phyloP scores from a whole-genome alignment of 2,888 invertebrate genomes.

The Scotopteryx bipunctaria region DNA sequence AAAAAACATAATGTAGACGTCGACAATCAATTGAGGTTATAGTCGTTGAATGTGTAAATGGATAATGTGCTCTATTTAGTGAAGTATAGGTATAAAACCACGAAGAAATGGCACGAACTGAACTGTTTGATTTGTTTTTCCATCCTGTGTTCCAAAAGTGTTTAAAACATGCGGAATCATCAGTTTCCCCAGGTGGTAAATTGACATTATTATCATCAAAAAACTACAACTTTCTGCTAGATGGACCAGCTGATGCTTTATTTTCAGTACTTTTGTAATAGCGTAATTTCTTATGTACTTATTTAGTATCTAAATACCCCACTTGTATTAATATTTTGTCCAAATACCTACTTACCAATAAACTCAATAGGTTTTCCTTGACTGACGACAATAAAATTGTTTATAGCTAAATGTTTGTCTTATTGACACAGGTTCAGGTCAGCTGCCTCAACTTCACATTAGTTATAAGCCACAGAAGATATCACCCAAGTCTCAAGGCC shows the following conservation, averaged over 20 bases:
- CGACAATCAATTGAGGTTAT: slow-evolving; percentile 67
- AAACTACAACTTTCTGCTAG: not conserved
- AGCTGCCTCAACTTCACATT: slow-evolving; percentile 95
- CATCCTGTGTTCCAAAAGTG: slow-evolving; percentile 82
- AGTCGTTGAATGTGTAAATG: slow-evolving; percentile 48
- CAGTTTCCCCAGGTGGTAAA: slow-evolving; percentile 68
- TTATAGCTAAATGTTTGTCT: not conserved
- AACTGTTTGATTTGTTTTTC: slow-evolving; percentile 80
- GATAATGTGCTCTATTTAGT: slow-evolving; percentile 61
- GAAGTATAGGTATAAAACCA: slow-evolving; percentile 53
- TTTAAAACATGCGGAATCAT: slow-evolving; percentile 76
- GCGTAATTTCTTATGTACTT: not conserved
- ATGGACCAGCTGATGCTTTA: no score
- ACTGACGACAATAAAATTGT: not conserved
- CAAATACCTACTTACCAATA: no score
- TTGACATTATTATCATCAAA: not conserved
- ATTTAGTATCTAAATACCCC: no score
- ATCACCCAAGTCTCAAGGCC: slow-evolving; percentile 97
- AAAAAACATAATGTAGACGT: slow-evolving; percentile 49
- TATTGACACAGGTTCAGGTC: slow-evolving; percentile 76
- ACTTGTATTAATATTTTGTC: no score
- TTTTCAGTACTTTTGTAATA: not conserved
- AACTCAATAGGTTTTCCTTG: no score
- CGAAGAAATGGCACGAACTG: slow-evolving; percentile 75
- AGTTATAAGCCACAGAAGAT: slow-evolving; percentile 99